Base-by-base conservation (phyloP, 1,140 invertebrate genomes). In the Bombus difficillimus region DNA sequence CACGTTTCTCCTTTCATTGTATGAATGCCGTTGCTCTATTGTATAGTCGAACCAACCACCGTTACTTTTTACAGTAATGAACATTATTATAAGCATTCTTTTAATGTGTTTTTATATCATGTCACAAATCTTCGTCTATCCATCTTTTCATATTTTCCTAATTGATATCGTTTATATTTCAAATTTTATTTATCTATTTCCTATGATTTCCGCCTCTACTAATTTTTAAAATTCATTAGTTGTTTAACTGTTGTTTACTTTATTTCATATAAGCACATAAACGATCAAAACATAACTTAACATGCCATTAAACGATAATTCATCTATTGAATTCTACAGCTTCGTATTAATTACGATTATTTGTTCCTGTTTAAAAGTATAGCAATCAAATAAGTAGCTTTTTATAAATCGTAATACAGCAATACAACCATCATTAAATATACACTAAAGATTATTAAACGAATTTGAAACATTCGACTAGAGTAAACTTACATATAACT, bases 51-150 rank as follows among this genome's bases (percentile, higher is more conserved):
- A 32, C 41, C 18, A 47, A 47, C 5, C n/a, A 47, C 72, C 72
- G 72, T 47, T 74, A 74, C 18, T 47, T 74, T 74, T 74, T 74
- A 43, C 39, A 74, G 41, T 74, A 74, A 18, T 74, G n/a, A 32
- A 47, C 41, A 32, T 74, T 32, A 25, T n/a, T 47, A 15, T 32
- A 43, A 47, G 10, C 37, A 32, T 74, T 47, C 28, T 13, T 43
- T 74, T 32, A 13, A 47, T 22, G 41, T 12, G 18, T 32, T 47
- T n/a, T 47, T 22, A 74, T 43, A 72, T 6, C 28, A n/a, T n/a
- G 22, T 68, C 9, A 8, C 66, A 37, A 68, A 39, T 22, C 22
- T 68, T 64, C n/a, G 13, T 32, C 62, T 15, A 15, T 32, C 15
- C 12, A 22, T 18, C 34, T 34, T 69, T 15, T 15, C 69, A 15